Conservation (phyloP, 2,888 invertebrate genomes). For the Alloplasta piceator region DNA sequence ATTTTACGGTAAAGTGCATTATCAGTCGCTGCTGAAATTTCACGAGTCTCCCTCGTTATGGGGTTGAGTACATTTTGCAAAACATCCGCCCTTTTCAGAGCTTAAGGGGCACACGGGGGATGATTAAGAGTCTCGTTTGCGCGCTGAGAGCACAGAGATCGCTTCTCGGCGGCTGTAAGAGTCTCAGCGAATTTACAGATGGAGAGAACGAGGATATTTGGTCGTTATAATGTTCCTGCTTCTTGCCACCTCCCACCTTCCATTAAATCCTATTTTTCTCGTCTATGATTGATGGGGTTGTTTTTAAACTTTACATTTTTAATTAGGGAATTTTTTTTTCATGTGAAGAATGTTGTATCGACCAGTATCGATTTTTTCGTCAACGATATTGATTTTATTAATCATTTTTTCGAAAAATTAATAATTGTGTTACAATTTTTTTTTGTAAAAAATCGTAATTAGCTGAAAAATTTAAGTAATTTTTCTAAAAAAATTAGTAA, state of each 20-base stretch:
- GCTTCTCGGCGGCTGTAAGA: constrained; percentile 45
- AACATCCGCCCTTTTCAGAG: neutral
- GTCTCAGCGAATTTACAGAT: constrained; percentile 60
- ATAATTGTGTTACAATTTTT: too few relatives aligned
- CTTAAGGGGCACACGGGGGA: neutral
- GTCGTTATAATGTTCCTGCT: constrained; percentile 43
- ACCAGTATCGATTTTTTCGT: too few relatives aligned
- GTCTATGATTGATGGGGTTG: too few relatives aligned
- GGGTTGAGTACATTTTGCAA: constrained; percentile 22
- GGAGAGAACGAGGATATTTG: constrained; percentile 49
- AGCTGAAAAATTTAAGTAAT: too few relatives aligned
- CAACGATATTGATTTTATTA: too few relatives aligned
- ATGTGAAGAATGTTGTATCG: too few relatives aligned
- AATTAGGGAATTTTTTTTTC: too few relatives aligned
- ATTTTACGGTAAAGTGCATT: constrained; percentile 60
- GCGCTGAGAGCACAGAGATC: constrained; percentile 42
- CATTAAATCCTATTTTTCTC: neutral
- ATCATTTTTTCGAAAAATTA: too few relatives aligned
- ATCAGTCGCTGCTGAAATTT: constrained; percentile 55
- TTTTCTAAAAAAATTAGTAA: too few relatives aligned
- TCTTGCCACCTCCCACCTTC: neutral
- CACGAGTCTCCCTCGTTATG: constrained; percentile 34
- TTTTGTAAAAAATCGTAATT: too few relatives aligned
- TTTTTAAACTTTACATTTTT: too few relatives aligned
- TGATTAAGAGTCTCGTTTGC: constrained; percentile 63